phyloP scores from a whole-genome alignment of 2,797 vertebrate genomes.

The Geotrypetes seraphini region DNA sequence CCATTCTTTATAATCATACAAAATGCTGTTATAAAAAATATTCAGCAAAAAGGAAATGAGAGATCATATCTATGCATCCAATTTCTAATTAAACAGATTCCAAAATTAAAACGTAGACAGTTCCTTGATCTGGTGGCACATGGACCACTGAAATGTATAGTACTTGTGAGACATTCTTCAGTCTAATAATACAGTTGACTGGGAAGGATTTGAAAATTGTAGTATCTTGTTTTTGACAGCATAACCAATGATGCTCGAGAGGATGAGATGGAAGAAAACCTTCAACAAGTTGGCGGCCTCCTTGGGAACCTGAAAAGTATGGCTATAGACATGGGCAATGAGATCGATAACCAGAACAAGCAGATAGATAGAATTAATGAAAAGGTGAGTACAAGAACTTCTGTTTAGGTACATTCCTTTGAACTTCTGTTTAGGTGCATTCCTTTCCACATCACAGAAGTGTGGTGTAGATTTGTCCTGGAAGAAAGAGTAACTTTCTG shows the following conservation, averaged over 20 bases:
- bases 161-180: too few species aligned
- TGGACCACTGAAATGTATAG: neutral
- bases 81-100: too few species aligned
- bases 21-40: neutral
- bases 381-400: constrained; percentile 78
- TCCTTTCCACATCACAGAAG: too few species aligned
- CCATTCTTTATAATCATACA: neutral
- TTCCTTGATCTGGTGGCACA: too few species aligned
- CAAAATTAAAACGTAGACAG: too few species aligned
- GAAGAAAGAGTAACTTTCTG: too few species aligned
- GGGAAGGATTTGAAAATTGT: too few species aligned
- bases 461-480: too few species aligned
- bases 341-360: constrained; percentile 86
- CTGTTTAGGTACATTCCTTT: too few species aligned
- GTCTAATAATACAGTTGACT: neutral
- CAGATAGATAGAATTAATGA: constrained; percentile 73
- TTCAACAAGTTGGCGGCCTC: constrained; percentile 77
- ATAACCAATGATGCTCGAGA: constrained; percentile 89
- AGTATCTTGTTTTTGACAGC: constrained; percentile 40
- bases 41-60: too few species aligned
- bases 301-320: constrained; percentile 83
- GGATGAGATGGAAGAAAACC: constrained; percentile 96
- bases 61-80: too few species aligned
- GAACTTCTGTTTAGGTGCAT: too few species aligned
- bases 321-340: constrained; percentile 88